Base-by-base conservation (phyloP, 2,113 vertebrate species). In the Phaetusa simplex region DNA sequence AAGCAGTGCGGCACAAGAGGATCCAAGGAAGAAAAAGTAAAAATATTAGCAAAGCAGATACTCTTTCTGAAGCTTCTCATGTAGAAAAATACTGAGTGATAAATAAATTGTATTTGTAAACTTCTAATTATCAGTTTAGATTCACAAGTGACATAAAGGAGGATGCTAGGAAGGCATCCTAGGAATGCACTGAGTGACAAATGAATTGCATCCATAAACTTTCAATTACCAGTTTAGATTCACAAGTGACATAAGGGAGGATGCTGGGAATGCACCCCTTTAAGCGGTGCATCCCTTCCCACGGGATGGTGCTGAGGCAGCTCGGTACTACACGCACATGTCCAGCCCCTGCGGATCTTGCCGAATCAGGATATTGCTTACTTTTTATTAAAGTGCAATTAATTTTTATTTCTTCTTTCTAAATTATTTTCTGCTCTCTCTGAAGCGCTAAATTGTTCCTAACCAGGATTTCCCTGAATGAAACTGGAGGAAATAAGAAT, bases 231-330 rank as follows among this genome's bases (percentile, higher is more conserved):
- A 32, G 42, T 27, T 61, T 27, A 40, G 61, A 11, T 30, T 34
- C n/a, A 34, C 27, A 6, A 34, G 40, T 11, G 72, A 13, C 7
- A 3, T 5, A 4, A 14, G 64, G 69, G 34, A 42, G 26, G 82
- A 27, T 14, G 18, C 6, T 16, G 14, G 58, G 29, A 49, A 22
- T 0, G 3, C n/a, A 18, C 27, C 65, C 52, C 66, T 65, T 45
- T 8, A 17, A 43, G 36, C 0, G 0, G 0, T 15, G 36, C 38
- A 38, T 47, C 66, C 53, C 14, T 17, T 32, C 56, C 22, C 8
- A 2, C 42, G 29, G 66, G 30, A 49, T 1, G 47, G 67, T 47
- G 32, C 58, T 22, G 43, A 49, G 42, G 32, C 58, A 76, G 58
- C 58, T 42, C 67, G 36, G 56, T 9, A 7, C 66, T 21, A 2